Evolutionary conservation across 1,140 invertebrate genomes (phyloP), one percentile per base, ranked within the genome.

Genomic region (Eciton burchellii): DNA sequence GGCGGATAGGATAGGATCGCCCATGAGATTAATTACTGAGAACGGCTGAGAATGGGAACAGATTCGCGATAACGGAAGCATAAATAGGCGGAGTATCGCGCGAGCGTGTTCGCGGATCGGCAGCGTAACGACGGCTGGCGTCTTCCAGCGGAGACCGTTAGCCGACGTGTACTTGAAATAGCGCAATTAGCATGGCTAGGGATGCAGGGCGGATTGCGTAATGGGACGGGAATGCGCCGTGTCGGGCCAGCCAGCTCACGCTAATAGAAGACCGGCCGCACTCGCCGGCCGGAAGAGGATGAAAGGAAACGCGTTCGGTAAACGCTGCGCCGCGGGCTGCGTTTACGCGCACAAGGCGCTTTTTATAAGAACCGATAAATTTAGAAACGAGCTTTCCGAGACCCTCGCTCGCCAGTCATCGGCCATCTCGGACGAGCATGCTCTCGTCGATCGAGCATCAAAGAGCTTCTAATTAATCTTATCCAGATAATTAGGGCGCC

Each of bases 161-260:
- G 63, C 41, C n/a, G n/a, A 41, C 41, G 9, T 66, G 47, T 66
- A 57, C 45, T 77, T 72, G n/a, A n/a, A n/a, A 85, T 49, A 45
- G 52, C 74, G 62, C 49, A 73, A 35, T 35, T 47, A 24, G 47
- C 57, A 43, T 74, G 57, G 35, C 47, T 77, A 68, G 35, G 6
- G 65, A 84, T 87, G 65, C 52, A 35, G 85, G n/a, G 35, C 19
- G 52, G 70, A 77, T 88, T 87, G 76, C 71, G 71, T 65, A 84
- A 87, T 87, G 87, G 74, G 29, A 29, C 66, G 65, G 24, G 54
- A 87, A 82, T 47, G 19, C 63, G 52, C 65, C 24, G 21, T 60
- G 59, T 45, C 47, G 59, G 11, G 66, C 24, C 54, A 26, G 52
- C 59, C n/a, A n/a, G 47, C 35, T 85, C 79, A 82, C 45, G 63